Conservation (phyloP, 2,888 invertebrate genomes). For the Stenoptilia bipunctidactyla region DNA sequence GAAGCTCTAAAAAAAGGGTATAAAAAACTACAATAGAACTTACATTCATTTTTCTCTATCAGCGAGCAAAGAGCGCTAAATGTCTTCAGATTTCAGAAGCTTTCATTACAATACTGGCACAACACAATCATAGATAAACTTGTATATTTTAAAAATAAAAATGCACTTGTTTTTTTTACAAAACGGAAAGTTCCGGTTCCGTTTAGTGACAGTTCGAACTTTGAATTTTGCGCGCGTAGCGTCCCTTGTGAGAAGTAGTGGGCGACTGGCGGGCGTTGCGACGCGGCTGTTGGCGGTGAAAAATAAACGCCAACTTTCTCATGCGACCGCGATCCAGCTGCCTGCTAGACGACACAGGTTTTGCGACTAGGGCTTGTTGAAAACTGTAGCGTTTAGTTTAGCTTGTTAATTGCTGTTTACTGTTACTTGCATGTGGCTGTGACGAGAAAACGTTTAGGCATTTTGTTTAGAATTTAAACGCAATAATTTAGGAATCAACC, state of each 20-base stretch:
- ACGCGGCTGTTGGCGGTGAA: conserved; percentile 6
- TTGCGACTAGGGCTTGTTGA: conserved; percentile 1
- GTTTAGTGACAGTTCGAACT: conserved; percentile 4
- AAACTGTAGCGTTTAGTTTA: conserved; percentile 1
- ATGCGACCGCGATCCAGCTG: conserved; percentile 24
- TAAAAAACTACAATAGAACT: conserved; percentile 14
- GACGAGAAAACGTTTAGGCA: too few species aligned
- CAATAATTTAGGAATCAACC: too few species aligned
- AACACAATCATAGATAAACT: not conserved
- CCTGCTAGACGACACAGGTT: conserved; percentile 6
- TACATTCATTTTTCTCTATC: conserved; percentile 27
- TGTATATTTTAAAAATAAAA: not conserved
- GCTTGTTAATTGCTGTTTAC: not conserved
- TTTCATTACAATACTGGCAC: conserved; percentile 1
- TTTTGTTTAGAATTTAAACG: too few species aligned
- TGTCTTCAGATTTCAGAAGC: conserved; percentile 10
- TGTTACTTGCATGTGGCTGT: too few species aligned
- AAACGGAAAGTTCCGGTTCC: conserved; percentile 10
- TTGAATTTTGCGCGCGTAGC: conserved; percentile 16
- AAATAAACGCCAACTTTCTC: conserved; percentile 33
- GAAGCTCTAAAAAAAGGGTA: not conserved
- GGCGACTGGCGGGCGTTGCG: conserved; percentile 26
- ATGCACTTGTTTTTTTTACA: not conserved
- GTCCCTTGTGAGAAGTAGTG: conserved; percentile 18
- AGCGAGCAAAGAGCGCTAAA: conserved; percentile 6